These are phyloP conservation scores for Brachyopa scutellaris DNA, from an alignment of 2,888 invertebrate species.

Conservation along the genomic window DNA sequence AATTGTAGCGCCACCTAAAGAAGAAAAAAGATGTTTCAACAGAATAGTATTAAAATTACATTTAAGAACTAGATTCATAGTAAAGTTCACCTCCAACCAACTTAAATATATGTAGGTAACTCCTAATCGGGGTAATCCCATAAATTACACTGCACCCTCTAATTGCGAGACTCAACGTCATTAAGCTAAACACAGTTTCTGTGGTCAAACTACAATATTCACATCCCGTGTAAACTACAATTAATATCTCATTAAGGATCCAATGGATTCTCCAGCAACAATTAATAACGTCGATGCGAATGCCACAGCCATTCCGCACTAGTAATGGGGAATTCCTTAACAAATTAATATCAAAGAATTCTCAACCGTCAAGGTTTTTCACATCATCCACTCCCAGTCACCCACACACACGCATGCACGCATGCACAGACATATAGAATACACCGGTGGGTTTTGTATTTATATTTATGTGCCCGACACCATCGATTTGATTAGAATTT, in stretches of 20 bases:
- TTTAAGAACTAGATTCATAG: too few species aligned
- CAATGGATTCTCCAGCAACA: conserved; percentile 39
- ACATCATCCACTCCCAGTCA: conserved; percentile 13
- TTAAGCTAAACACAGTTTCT: conserved; percentile 21
- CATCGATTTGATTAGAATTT: conserved; percentile 50
- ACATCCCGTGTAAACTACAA: conserved; percentile 43
- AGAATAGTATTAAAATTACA: too few species aligned
- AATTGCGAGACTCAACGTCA: conserved; percentile 18
- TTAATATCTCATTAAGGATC: conserved; percentile 65
- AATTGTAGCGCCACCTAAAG: too few species aligned
- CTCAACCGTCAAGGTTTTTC: conserved; percentile 28
- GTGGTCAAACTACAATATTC: conserved; percentile 2
- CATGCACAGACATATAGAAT: too few species aligned
- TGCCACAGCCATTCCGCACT: conserved; percentile 33
- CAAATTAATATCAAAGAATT: conserved; percentile 23
- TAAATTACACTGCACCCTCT: not conserved
- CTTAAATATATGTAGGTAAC: conserved; percentile 13
- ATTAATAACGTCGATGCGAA: conserved; percentile 51
- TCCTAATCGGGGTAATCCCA: not conserved
- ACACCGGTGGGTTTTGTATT: not conserved
- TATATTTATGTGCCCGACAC: not conserved
- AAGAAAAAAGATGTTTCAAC: too few species aligned
- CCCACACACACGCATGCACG: not conserved
- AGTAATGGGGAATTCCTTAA: conserved; percentile 27
- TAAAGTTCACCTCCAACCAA: not conserved